Evolutionary conservation across 2,113 vertebrate species (phyloP), one percentile per base, ranked within the genome.

Genomic region (Cephalopholis sonnerati): DNA sequence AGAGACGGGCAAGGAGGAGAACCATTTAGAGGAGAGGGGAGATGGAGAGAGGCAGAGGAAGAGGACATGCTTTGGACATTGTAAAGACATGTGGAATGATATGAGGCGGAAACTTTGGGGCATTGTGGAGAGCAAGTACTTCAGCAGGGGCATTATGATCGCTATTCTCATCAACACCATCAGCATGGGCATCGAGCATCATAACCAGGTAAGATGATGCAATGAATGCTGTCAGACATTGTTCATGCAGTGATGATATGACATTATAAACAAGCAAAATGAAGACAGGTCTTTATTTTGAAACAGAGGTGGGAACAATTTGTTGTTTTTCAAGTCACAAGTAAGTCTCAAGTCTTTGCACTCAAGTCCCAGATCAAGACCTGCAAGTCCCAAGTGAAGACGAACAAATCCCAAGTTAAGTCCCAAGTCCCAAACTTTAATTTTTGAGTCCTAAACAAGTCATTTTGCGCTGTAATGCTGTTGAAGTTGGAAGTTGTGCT

Each of bases 111-210:
- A 97, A 82, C 96, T 99, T n/a, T 95, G 97, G 91, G 96, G 97
- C 82, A 99, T 99, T 29, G 98, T 99, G 91, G 98, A 99, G 92
- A 99, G 98, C 96, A 99, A 99, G 81, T 99, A 99, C 91, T 99
- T 99, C 96, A 99, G 96, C 94, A 94, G 98, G 39, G 98, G 98
- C 58, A 99, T 99, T 74, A 99, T 99, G 98, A 97, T 98, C 8
- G 98, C 98, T 29, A 99, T 99, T 76, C 96, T 99, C 16, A 98
- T 99, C 92, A 99, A 99, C 90, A 99, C 98, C 1, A 97, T 99
- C 94, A 99, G 98, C 87, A 99, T 99, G 98, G 98, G 98, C 90
- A 99, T 99, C 0, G 98, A 99, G 88, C 98, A 99, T 87, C 98
- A 99, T 0, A 97, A 99, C 73, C 98, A 99, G 98, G 98, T 98